Evolutionary conservation across 1,140 invertebrate species (phyloP).

Genomic region (Calliphora vicina): DNA sequence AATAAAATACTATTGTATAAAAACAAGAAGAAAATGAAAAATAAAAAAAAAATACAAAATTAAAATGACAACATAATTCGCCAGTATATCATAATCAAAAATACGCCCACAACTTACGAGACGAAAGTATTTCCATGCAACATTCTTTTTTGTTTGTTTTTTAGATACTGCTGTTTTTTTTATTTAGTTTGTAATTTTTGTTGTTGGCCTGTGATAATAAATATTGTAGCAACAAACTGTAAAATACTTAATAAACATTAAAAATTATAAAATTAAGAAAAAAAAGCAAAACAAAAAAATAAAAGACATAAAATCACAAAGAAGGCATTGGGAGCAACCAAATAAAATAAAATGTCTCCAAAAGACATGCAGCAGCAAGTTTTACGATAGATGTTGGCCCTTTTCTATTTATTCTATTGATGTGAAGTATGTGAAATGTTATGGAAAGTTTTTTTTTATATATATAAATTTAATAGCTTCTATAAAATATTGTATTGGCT

Average conservation of each 20-base stretch:
- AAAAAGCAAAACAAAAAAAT: neutral
- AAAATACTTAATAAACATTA: conserved; percentile 14
- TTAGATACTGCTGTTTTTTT: neutral
- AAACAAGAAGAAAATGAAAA: conserved; percentile 17
- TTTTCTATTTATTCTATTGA: too few relatives aligned
- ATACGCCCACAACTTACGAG: conserved; percentile 25
- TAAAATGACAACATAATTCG: conserved; percentile 37
- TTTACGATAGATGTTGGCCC: neutral
- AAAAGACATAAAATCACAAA: neutral
- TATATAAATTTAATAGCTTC: too few relatives aligned
- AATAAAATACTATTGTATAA: neutral
- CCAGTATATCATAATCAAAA: conserved; percentile 35
- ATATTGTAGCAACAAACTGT: neutral
- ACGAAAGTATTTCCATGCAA: neutral
- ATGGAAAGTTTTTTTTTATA: too few relatives aligned
- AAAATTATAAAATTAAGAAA: conserved; percentile 5
- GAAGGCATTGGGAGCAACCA: neutral
- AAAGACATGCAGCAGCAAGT: neutral
- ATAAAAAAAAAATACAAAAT: conserved; percentile 21
- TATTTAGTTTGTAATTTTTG: neutral
- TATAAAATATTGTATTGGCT: too few relatives aligned
- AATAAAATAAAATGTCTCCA: neutral
- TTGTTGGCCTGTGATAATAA: conserved; percentile 8
- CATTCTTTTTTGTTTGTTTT: neutral
- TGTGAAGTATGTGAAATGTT: too few relatives aligned